Percentiles rank a stretch among this genome's conserved stretches.
Conservation (phyloP, 2,888 invertebrate species). For the Epinotia nisella region DNA sequence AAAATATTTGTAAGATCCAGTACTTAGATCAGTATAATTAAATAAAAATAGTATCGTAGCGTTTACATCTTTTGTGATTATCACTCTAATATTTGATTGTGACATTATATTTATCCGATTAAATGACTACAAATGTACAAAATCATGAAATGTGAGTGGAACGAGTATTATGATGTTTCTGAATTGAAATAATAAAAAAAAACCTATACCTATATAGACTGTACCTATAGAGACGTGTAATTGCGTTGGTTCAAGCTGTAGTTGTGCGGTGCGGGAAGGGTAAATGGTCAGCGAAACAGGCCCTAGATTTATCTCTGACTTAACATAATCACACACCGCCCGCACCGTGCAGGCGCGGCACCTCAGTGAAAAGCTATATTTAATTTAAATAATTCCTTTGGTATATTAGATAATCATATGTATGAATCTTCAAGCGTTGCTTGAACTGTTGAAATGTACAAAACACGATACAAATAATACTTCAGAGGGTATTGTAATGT, state of each 20-base stretch:
- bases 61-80: conserved; percentile 10
- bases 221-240: too few species aligned
- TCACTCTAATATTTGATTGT: conserved; percentile 5
- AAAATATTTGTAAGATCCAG: conserved; percentile 4
- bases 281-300: too few species aligned
- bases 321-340: too few species aligned
- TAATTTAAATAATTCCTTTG: neutral
- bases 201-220: too few species aligned
- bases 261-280: neutral
- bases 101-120: conserved; percentile 5
- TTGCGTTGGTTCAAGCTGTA: neutral
- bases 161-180: conserved; percentile 13
- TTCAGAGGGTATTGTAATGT: conserved; percentile 34
- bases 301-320: too few species aligned
- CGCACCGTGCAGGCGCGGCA: too few species aligned
- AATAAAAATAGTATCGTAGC: neutral
- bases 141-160: conserved; percentile 12
- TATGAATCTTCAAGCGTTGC: conserved; percentile 16
- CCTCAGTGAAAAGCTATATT: neutral
- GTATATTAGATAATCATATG: conserved; percentile 21
- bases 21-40: neutral
- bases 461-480: conserved; percentile 39
- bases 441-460: conserved; percentile 39
- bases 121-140: conserved; percentile 21
- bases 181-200: neutral